Evolutionary conservation across 2,797 vertebrate species (phyloP).

Genomic region (Hirundo rustica): DNA sequence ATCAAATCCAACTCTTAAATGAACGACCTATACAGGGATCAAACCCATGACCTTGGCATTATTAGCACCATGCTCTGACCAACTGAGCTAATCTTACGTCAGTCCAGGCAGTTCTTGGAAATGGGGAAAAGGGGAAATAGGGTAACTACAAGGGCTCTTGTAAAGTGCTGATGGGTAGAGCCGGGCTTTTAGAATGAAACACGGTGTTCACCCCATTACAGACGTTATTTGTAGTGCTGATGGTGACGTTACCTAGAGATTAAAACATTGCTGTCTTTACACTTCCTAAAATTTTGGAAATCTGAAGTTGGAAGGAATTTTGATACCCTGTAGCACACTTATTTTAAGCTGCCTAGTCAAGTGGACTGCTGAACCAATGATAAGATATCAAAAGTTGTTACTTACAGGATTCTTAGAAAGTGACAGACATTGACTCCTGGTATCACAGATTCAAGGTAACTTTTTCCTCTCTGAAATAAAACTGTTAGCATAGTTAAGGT

Average conservation of each 20-base stretch:
- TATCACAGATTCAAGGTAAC: neutral
- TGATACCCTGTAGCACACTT: neutral
- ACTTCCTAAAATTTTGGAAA: neutral
- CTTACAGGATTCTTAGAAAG: neutral
- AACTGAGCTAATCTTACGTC: neutral
- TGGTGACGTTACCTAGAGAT: neutral
- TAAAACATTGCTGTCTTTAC: neutral
- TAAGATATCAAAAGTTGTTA: neutral
- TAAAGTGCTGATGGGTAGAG: neutral
- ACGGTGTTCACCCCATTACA: neutral
- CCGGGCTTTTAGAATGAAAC: neutral
- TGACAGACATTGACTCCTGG: neutral
- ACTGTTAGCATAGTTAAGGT: neutral
- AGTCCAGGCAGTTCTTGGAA: neutral
- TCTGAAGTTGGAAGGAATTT: neutral
- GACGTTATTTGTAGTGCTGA: neutral
- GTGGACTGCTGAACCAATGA: neutral
- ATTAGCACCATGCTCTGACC: neutral
- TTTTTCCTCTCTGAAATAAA: neutral
- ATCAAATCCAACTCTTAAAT: neutral
- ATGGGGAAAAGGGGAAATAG: neutral
- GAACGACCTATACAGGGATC: rapidly evolving
- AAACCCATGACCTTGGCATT: rapidly evolving
- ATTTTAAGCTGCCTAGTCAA: neutral
- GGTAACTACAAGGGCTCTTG: neutral